A percentile compares a stretch with the other conserved stretches of the same genome.
Evolutionary conservation across 1,140 invertebrate species (phyloP).

Genomic region (Drosophila tropicalis): DNA sequence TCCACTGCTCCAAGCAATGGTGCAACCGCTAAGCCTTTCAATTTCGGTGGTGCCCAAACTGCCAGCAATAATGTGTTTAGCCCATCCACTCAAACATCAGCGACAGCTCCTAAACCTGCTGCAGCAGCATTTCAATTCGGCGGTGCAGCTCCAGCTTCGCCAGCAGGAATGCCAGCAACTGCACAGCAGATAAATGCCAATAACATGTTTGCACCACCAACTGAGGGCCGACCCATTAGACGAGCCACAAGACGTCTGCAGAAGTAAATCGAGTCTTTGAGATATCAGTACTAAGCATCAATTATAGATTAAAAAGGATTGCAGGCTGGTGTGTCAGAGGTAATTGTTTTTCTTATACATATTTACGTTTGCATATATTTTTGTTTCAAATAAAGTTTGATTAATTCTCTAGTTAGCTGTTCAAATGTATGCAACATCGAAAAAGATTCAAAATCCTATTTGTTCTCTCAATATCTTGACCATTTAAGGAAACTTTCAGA

Average conservation of each 20-base stretch:
- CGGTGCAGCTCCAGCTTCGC: not conserved
- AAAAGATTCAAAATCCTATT: too few relatives aligned
- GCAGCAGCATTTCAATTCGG: constrained; percentile 47
- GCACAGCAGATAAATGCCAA: constrained; percentile 54
- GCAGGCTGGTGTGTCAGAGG: too few relatives aligned
- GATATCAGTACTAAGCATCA: not conserved
- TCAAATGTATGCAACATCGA: too few relatives aligned
- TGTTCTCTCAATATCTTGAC: too few relatives aligned
- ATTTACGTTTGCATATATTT: not conserved
- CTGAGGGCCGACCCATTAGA: constrained; percentile 48
- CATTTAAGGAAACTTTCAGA: too few relatives aligned
- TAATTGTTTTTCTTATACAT: not conserved
- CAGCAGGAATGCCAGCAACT: constrained; percentile 15
- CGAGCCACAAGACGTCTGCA: constrained; percentile 62
- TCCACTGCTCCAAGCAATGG: constrained; percentile 12
- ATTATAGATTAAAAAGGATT: not conserved
- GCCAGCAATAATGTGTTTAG: constrained; percentile 44
- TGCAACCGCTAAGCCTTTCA: constrained; percentile 52
- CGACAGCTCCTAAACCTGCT: constrained; percentile 17
- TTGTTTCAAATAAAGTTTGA: constrained; percentile 7
- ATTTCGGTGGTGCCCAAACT: constrained; percentile 38
- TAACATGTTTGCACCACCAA: constrained; percentile 46
- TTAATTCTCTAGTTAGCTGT: not conserved
- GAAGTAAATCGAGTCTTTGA: constrained; percentile 37
- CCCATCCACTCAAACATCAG: constrained; percentile 36